A percentile compares a stretch with the other conserved stretches of the same genome.
Conservation (phyloP, 2,113 vertebrate species). For the Noctilio leporinus region DNA sequence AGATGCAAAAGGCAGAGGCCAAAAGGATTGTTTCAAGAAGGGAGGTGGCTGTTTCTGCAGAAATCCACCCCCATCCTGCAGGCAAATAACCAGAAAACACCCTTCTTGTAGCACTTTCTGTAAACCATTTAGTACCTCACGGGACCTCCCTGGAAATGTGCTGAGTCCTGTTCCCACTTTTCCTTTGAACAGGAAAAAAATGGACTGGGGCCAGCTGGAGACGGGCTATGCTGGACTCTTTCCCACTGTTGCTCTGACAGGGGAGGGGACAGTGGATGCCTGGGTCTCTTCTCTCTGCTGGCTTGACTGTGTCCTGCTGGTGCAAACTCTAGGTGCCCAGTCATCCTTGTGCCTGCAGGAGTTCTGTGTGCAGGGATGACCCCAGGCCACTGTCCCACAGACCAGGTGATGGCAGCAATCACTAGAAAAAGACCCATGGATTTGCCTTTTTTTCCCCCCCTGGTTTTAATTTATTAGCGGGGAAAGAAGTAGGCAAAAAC, state of each 20-base stretch:
- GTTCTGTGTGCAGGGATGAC: not conserved
- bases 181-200: not conserved
- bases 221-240: not conserved
- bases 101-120: not conserved
- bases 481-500: not conserved
- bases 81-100: not conserved
- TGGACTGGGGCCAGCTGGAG: not conserved
- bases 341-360: no score
- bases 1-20: not conserved
- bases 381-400: not conserved
- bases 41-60: not conserved
- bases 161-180: not conserved
- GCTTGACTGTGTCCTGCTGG: not conserved
- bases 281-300: not conserved
- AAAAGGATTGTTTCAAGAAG: not conserved
- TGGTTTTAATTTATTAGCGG: not conserved
- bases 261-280: not conserved
- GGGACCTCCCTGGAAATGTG: not conserved
- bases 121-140: constrained; percentile 14
- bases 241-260: fast-evolving
- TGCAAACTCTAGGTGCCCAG: not conserved
- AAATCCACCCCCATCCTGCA: not conserved
- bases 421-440: not conserved
- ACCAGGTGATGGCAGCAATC: no score
- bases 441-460: not conserved